These are phyloP conservation scores for Beaufortia kweichowensis DNA, from an alignment of 2,113 vertebrate genomes.

Conservation along the genomic window DNA sequence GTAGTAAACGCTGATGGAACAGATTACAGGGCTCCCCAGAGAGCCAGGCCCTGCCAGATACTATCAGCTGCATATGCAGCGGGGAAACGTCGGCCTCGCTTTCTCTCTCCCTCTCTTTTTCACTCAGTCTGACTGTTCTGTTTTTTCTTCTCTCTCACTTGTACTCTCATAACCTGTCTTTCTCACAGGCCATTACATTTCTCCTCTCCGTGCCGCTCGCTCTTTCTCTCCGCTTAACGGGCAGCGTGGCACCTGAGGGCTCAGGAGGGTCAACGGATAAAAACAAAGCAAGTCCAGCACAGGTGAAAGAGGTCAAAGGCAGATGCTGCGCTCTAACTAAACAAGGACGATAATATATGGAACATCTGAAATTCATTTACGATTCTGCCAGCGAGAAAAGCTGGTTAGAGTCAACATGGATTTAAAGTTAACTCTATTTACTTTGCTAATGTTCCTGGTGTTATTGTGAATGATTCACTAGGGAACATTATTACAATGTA, in stretches of 20 bases:
- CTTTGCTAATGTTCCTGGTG: too few species aligned
- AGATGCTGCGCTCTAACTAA: conserved; percentile 23
- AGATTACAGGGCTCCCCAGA: conserved; percentile 71
- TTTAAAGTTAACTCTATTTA: too few species aligned
- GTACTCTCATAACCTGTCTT: conserved; percentile 10
- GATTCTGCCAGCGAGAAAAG: background rate
- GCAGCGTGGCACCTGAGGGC: conserved; percentile 20
- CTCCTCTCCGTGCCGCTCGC: conserved; percentile 4
- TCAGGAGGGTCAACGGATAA: conserved; percentile 31
- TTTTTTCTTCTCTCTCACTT: background rate
- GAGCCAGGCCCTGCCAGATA: conserved; percentile 63
- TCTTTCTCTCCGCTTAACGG: conserved; percentile 9
- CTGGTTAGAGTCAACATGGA: background rate
- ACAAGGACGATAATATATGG: background rate
- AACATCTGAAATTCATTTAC: conserved; percentile 7
- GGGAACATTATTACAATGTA: background rate
- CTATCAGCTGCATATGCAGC: conserved; percentile 60
- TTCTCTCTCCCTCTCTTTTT: background rate
- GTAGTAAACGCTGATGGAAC: conserved; percentile 78
- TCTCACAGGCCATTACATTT: conserved; percentile 35
- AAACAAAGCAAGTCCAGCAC: conserved; percentile 19
- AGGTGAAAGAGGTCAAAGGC: conserved; percentile 17
- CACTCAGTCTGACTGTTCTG: background rate
- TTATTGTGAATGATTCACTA: too few species aligned
- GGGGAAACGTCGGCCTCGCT: conserved; percentile 31